Evolutionary conservation across 2,113 vertebrate genomes (phyloP).

Genomic region (Microtus richardsoni): DNA sequence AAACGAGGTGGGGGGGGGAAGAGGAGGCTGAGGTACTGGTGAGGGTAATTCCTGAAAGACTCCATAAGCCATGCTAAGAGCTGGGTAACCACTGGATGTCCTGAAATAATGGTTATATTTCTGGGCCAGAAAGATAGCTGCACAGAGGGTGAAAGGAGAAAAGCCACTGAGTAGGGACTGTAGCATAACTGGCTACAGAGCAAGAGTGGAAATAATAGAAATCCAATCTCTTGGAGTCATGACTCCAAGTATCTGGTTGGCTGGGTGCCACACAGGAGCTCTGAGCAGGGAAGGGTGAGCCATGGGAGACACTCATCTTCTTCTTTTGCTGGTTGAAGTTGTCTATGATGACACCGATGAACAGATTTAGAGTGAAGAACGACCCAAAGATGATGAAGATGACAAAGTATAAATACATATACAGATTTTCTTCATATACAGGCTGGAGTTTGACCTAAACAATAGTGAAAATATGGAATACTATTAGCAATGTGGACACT

Average conservation of each 20-base stretch:
- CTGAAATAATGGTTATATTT: neutral
- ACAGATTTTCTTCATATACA: conserved; percentile 91
- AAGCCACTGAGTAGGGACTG: neutral
- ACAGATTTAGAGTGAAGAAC: conserved; percentile 98
- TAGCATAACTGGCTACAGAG: neutral
- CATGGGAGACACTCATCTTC: conserved; percentile 95
- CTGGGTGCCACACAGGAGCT: neutral
- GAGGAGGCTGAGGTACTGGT: neutral
- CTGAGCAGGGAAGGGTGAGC: neutral
- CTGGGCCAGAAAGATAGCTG: neutral
- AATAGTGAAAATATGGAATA: conserved; percentile 72
- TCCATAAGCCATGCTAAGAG: neutral
- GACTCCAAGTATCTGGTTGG: neutral
- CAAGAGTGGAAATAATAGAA: neutral
- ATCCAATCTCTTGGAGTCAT: neutral
- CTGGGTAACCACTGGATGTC: neutral
- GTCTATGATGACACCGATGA: conserved; percentile 99
- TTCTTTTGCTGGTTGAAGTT: conserved; percentile 99
- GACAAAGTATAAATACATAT: conserved; percentile 97
- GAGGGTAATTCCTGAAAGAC: neutral
- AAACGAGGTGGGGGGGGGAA: neutral
- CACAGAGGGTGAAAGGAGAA: neutral
- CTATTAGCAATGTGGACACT: conserved; percentile 34
- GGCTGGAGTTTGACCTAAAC: conserved; percentile 92
- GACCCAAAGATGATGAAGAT: conserved; percentile 99